Evolutionary conservation across 2,797 vertebrate species (phyloP).

Genomic region (Schizopygopsis malacanthus): DNA sequence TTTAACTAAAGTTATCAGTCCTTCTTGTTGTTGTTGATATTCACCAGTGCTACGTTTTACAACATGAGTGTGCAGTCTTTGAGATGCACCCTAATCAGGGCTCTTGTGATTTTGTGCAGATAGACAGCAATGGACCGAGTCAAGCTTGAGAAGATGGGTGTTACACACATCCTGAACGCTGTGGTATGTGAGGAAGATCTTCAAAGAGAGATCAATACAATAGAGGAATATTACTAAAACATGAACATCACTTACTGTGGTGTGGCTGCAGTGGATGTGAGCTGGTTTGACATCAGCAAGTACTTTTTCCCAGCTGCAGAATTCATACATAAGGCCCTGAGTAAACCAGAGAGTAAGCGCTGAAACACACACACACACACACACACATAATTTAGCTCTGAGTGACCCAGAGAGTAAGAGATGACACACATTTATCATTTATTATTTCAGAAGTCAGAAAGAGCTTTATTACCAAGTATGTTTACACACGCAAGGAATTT

Average conservation of each 20-base stretch:
- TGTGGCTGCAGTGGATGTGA: neutral
- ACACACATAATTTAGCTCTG: too few species aligned
- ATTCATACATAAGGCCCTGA: neutral
- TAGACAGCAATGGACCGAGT: too few species aligned
- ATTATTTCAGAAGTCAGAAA: neutral
- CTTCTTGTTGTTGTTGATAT: too few species aligned
- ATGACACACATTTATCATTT: neutral
- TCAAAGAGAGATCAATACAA: neutral
- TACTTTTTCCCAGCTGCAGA: neutral
- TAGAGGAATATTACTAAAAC: neutral
- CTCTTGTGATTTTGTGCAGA: too few species aligned
- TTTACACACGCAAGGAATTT: too few species aligned
- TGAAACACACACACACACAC: too few species aligned
- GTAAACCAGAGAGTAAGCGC: neutral
- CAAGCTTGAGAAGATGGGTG: too few species aligned
- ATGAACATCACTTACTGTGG: neutral
- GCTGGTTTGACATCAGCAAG: neutral
- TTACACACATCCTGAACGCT: neutral
- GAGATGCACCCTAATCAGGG: too few species aligned
- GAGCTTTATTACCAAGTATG: too few species aligned
- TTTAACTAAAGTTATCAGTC: too few species aligned
- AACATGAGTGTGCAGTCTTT: too few species aligned
- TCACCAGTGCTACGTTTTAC: too few species aligned
- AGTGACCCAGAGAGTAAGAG: neutral
- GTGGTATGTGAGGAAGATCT: neutral